Evolutionary conservation across 2,888 invertebrate genomes (phyloP), one percentile per base, ranked within the genome.

Genomic region (Lymantria dispar): DNA sequence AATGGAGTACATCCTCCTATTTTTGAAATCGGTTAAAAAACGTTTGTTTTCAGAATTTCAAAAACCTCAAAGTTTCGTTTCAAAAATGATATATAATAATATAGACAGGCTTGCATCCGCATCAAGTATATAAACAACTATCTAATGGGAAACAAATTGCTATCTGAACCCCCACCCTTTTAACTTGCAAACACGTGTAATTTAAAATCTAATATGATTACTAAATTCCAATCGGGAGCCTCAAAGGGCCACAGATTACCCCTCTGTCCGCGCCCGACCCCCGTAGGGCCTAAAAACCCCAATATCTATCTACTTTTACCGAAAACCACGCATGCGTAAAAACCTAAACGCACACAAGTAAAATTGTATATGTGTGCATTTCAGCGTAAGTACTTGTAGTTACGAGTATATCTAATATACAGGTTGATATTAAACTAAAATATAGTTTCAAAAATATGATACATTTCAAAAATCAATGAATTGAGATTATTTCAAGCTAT

Each of bases 161-260:
- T 53, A 57, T 7, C 56, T 64, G 53, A n/a, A 52, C 60, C 78
- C 78, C 76, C 74, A 70, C 74, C 84, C 85, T 79, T 83, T 81
- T 74, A 82, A 85, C 76, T 83, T 80, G 60, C 76, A 77, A 83
- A 80, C 85, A 87, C 87, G 85, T 89, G 87, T 87, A 87, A 89
- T 89, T 90, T 90, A 87, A 89, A 90, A 88, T 88, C 86, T 89
- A 89, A 89, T 90, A 89, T 89, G 89, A 88, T 88, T 88, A 90
- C 89, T 87, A 88, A 89, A 88, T 89, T 89, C 89, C 88, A 88
- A 90, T 89, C 88, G 87, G 80, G 80, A 72, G 73, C 72, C 80
- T 88, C 88, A 89, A 89, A 88, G 88, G 89, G 88, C 65, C 66
- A 83, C 85, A 88, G 89, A 90, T 91, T 90, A 74, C 72, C 77